phyloP scores from a whole-genome alignment of 2,113 vertebrate species.

The Stercorarius parasiticus region DNA sequence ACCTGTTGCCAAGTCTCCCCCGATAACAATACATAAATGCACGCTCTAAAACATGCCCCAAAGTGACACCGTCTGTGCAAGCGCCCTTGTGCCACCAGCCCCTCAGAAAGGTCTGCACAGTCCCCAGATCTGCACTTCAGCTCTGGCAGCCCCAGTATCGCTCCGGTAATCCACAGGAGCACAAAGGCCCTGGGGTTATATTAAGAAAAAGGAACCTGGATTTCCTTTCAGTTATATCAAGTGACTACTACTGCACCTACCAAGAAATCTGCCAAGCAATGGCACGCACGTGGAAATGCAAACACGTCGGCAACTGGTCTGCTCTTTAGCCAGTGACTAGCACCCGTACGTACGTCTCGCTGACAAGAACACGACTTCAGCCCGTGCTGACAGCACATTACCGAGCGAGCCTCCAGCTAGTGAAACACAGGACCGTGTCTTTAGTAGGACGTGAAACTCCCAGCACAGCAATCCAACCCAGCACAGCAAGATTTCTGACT shows the following conservation, averaged over 20 bases:
- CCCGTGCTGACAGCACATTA: accelerated
- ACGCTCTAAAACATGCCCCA: neutral
- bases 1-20: neutral
- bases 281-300: neutral
- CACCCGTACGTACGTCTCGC: accelerated
- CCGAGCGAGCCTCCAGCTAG: neutral
- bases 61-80: neutral
- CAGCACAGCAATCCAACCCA: neutral
- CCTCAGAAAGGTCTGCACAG: neutral
- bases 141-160: accelerated
- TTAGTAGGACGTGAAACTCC: neutral
- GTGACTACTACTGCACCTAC: neutral
- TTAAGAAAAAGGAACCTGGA: neutral
- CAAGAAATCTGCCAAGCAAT: neutral
- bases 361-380: neutral
- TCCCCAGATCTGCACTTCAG: neutral
- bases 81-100: neutral
- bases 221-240: neutral
- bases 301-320: accelerated
- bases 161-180: neutral
- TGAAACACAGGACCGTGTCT: neutral
- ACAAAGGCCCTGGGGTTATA: neutral
- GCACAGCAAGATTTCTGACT: neutral
- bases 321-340: neutral
- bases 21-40: accelerated